These are phyloP conservation scores for Cygnus olor DNA, from an alignment of 2,797 vertebrate species.

Conservation along the genomic window DNA sequence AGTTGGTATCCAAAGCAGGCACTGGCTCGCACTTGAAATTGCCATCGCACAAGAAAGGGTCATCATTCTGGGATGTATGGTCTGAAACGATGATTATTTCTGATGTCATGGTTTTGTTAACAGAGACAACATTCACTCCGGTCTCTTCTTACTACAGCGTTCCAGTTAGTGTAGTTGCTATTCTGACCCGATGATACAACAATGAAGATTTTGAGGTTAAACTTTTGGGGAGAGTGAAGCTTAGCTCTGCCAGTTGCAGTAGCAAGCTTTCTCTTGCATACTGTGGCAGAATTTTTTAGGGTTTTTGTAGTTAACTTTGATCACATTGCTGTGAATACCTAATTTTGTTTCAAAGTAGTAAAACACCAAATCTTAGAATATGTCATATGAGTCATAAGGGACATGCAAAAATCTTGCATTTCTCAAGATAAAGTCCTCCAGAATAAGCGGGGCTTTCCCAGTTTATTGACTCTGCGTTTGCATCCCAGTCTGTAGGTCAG, in stretches of 20 bases:
- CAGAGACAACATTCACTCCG: not conserved
- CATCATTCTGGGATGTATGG: not conserved
- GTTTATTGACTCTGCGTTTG: not conserved
- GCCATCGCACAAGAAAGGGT: not conserved
- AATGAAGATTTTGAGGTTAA: not conserved
- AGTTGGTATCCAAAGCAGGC: not conserved
- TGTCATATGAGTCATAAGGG: not conserved
- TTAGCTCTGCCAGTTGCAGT: not conserved
- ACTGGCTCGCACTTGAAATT: not conserved
- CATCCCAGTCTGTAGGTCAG: not conserved
- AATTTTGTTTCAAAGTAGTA: not conserved
- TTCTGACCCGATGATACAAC: not conserved
- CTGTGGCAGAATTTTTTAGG: not conserved
- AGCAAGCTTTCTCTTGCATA: not conserved
- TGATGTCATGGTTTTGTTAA: not conserved
- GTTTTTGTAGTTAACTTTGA: not conserved
- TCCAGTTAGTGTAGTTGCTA: not conserved
- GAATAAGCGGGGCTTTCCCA: not conserved
- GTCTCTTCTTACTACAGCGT: not conserved
- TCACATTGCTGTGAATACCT: not conserved
- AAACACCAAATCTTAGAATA: not conserved
- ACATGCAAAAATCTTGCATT: not conserved
- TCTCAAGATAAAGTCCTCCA: not conserved
- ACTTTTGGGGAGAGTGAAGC: not conserved
- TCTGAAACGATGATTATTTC: not conserved